Evolutionary conservation across 2,797 vertebrate genomes (phyloP), one percentile per base, ranked within the genome.

Genomic region (Melanotaenia trifasciata): DNA sequence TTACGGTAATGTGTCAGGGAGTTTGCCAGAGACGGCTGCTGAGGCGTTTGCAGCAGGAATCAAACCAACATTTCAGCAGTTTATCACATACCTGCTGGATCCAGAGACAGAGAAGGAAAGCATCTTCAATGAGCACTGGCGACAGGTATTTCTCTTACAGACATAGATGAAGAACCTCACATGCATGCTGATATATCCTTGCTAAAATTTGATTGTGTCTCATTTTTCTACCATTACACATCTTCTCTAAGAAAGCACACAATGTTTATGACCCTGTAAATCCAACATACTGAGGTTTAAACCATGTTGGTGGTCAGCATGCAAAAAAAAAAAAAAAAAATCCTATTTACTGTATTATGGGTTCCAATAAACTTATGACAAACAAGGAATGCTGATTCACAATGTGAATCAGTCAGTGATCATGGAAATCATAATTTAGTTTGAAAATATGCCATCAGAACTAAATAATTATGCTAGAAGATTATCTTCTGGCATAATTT

Each of bases 41-140:
- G 94, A 96, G 83, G 97, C 97, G 16, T 96, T 96, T 0, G 79
- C 94, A 18, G 93, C 94, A 0, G 96, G 97, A 63, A 90, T 96
- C 75, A 94, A 73, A 66, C 96, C 96, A 0, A 95, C 96, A 3
- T 99, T 99, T 86, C 87, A 94, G 72, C 93, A 97, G 87, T 98
- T 99, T 78, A 93, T 98, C 92, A 94, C 95, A 71, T 99, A 98
- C 79, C 94, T 99, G 50, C 92, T 98, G 89, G 97, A 98, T 84
- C 94, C 95, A 0, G 92, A 92, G 87, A 98, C 96, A 0, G 96
- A 97, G 90, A 92, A 84, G 67, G 80, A 95, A 85, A 90, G 72
- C 5, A 89, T 94, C 18, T 98, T 97, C 88, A 97, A 98, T 0
- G 97, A 99, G 86, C 98, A 98, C 89, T 99, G 98, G 98, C 86